Conservation (phyloP, 2,888 invertebrate species). For the Nephrotoma guestfalica region DNA sequence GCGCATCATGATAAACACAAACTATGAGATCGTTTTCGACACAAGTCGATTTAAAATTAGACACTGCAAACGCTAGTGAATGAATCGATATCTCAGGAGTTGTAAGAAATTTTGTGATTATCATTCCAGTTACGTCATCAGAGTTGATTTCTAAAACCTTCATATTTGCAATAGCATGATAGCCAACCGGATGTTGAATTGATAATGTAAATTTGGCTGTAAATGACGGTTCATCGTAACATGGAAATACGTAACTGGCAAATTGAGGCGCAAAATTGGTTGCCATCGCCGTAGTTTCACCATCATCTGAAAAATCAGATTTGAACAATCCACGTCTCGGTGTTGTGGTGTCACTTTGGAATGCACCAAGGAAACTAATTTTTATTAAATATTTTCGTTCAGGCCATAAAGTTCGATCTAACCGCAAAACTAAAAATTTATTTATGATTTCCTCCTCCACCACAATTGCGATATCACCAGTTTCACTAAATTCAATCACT, state of each 20-base stretch:
- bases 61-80: not conserved
- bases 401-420: not conserved
- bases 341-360: not conserved
- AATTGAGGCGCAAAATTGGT: not conserved
- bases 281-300: not conserved
- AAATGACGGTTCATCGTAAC: not conserved
- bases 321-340: not conserved
- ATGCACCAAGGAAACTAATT: not conserved
- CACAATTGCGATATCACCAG: not conserved
- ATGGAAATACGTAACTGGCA: not conserved
- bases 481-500: not conserved
- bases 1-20: not conserved
- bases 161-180: not conserved
- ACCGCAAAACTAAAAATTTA: not conserved
- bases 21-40: not conserved
- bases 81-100: not conserved
- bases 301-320: not conserved
- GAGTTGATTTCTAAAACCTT: not conserved
- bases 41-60: not conserved
- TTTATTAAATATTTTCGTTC: not conserved
- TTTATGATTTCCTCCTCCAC: not conserved
- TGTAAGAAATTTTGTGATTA: not conserved
- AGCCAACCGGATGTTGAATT: not conserved
- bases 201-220: not conserved
- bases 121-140: not conserved